Evolutionary conservation across 2,797 vertebrate species (phyloP).

Genomic region (Smutsia gigantea): DNA sequence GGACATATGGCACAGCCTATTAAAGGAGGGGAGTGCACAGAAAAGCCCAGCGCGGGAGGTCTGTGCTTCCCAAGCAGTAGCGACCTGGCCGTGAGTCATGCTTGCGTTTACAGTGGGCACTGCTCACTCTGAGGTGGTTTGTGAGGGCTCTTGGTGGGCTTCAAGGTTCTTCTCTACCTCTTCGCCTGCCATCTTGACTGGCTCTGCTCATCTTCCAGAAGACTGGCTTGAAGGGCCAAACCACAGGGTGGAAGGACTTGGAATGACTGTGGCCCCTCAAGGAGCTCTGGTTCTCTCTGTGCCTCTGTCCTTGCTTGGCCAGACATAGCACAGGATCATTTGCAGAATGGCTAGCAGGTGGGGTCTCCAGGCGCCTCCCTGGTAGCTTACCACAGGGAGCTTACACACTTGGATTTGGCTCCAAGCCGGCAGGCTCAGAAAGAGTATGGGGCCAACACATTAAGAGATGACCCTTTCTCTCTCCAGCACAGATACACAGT

Average conservation of each 20-base stretch:
- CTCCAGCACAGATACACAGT: background rate
- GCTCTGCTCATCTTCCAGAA: background rate
- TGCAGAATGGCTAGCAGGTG: rapidly evolving
- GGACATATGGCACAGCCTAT: too few relatives aligned
- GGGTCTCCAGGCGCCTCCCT: background rate
- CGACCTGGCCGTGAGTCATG: background rate
- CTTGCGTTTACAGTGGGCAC: background rate
- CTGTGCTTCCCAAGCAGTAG: background rate
- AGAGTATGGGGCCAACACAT: background rate
- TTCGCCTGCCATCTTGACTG: background rate
- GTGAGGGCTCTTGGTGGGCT: background rate
- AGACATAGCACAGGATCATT: background rate
- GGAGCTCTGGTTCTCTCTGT: background rate
- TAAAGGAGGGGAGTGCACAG: background rate
- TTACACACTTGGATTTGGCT: background rate
- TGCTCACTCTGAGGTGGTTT: background rate
- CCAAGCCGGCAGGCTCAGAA: background rate
- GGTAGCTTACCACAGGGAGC: background rate
- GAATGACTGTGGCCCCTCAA: background rate
- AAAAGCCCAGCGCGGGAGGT: background rate
- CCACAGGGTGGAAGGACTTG: background rate
- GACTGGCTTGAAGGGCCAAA: background rate
- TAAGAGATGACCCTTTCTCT: background rate
- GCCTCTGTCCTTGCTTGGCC: background rate
- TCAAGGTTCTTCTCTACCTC: background rate